Evolutionary conservation across 2,888 invertebrate species (phyloP), one percentile per base, ranked within the genome.

Genomic region (Dusona sp.): DNA sequence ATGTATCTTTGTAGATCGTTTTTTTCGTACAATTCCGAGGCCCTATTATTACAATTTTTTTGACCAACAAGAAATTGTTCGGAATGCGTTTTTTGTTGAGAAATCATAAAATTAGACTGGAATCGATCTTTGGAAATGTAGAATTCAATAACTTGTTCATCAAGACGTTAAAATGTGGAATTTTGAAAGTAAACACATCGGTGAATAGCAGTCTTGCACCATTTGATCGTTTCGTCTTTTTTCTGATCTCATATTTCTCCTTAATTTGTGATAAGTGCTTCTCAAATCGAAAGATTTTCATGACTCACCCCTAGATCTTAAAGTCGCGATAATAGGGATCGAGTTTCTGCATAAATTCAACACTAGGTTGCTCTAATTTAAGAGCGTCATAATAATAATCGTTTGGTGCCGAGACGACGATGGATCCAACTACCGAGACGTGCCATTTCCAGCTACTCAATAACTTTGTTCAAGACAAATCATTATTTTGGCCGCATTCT

Each of bases 401-500:
- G 45, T 19, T 61, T 38, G 68, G 68, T 70, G 45, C 70, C 83
- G 74, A 45, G 61, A 45, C 36, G 48, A 70, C 83, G 42, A 75
- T 42, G 68, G 38, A 68, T 42, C 57, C 80, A 65, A 64, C 48
- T 61, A 61, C 57, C 79, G 64, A 74, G 78, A 79, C 86, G 74
- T 64, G 84, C 77, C 83, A 79, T 84, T 83, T 84, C 88, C 82
- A 82, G 79, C 81, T 81, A 88, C 88, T 91, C 90, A 90, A 92
- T 91, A 90, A 89, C 85, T 90, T 90, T 91, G 88, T 91, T 90
- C 91, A 88, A 90, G 88, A 86, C 90, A 91, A 90, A 91, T 92
- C 89, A 92, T 92, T 89, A 89, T 92, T 91, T 92, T 92, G 92
- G 92, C 92, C 92, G 92, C 92, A 92, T 92, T 92, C 91, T 84